Conservation (phyloP, 2,797 vertebrate species). For the Artibeus lituratus region DNA sequence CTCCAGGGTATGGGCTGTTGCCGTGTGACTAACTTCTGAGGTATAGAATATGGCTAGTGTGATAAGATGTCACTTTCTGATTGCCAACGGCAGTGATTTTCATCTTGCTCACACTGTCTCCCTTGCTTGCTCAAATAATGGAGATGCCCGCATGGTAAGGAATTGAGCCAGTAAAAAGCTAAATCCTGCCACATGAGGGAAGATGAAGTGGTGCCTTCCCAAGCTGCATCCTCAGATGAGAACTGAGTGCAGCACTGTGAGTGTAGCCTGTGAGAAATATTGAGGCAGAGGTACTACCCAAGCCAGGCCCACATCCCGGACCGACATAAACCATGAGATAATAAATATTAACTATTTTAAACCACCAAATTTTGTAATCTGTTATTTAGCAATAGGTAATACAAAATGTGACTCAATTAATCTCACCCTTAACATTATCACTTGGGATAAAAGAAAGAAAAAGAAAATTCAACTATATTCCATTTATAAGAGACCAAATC, state of each 20-base stretch:
- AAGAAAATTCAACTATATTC: not conserved
- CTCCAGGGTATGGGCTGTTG: not conserved
- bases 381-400: not conserved
- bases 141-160: not conserved
- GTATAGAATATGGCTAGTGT: not conserved
- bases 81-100: not conserved
- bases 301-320: not conserved
- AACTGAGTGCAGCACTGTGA: not conserved
- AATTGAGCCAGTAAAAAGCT: not conserved
- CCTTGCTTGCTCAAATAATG: not conserved
- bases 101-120: not conserved
- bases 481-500: not conserved
- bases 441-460: constrained; percentile 24
- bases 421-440: not conserved
- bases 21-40: not conserved
- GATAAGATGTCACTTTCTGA: not conserved
- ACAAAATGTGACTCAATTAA: not conserved
- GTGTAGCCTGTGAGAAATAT: not conserved
- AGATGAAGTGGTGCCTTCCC: not conserved
- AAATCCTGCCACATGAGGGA: not conserved
- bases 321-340: not conserved
- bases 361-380: not conserved
- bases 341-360: not conserved
- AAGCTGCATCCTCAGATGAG: not conserved
- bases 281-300: not conserved